phyloP scores from a whole-genome alignment of 1,140 invertebrate genomes.

The Brachionus paranguensis region DNA sequence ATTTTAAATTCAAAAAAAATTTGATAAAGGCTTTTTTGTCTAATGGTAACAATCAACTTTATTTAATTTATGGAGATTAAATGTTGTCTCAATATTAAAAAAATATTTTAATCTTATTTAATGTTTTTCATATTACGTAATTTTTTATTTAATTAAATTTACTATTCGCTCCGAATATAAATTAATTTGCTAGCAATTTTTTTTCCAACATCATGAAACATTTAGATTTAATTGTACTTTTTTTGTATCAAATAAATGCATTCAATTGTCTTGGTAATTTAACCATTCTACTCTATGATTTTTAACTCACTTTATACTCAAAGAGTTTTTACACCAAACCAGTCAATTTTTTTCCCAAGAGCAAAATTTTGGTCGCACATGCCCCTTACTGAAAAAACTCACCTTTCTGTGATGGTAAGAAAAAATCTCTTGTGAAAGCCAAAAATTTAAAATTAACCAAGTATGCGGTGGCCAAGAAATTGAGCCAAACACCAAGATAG shows the following conservation, averaged over 20 bases:
- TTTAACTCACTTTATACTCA: not conserved
- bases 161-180: not conserved
- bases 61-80: not conserved
- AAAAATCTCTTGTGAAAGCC: not conserved
- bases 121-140: not conserved
- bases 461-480: not conserved
- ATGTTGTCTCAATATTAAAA: not conserved
- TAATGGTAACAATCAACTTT: not conserved
- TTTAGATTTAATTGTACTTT: not conserved
- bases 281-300: not conserved
- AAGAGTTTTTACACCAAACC: not conserved
- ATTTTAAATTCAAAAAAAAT: too few species aligned
- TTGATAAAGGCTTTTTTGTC: not conserved
- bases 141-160: not conserved
- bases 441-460: not conserved
- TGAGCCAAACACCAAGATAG: constrained; percentile 9
- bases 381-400: constrained; percentile 1
- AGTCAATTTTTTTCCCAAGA: not conserved
- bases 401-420: not conserved
- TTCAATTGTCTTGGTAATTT: not conserved
- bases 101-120: not conserved
- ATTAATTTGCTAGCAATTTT: not conserved
- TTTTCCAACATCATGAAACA: not conserved
- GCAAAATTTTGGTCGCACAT: not conserved
- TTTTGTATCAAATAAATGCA: not conserved